phyloP scores from a whole-genome alignment of 2,113 vertebrate species.

The Gasterosteus aculeatus region DNA sequence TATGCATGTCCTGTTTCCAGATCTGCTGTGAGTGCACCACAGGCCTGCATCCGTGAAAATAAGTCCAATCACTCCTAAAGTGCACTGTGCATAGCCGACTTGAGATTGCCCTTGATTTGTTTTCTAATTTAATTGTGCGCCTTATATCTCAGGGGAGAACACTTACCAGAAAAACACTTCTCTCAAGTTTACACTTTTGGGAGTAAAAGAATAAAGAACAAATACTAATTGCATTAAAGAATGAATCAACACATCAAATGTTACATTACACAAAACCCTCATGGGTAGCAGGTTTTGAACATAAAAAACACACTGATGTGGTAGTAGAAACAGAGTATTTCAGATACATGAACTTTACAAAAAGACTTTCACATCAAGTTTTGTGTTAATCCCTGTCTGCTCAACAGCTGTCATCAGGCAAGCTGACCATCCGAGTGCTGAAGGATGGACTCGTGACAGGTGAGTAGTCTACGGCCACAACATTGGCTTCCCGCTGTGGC shows the following conservation, averaged over 20 bases:
- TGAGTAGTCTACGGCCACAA: constrained; percentile 51
- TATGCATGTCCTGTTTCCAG: constrained; percentile 9
- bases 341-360: neutral
- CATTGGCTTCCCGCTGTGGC: constrained; percentile 7
- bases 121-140: neutral
- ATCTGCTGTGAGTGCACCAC: neutral
- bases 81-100: neutral
- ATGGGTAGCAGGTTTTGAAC: neutral
- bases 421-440: constrained; percentile 86
- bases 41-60: neutral
- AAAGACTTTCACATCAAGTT: neutral
- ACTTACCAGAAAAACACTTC: neutral
- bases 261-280: neutral
- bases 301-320: neutral
- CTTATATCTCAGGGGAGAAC: neutral
- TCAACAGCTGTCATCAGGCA: constrained; percentile 84
- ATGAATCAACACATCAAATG: neutral
- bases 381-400: constrained; percentile 38
- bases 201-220: neutral
- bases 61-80: neutral
- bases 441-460: constrained; percentile 80
- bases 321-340: neutral
- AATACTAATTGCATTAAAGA: constrained; percentile 3
- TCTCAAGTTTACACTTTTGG: neutral
- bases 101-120: neutral